phyloP scores from a whole-genome alignment of 1,140 invertebrate genomes.

The Drosophila micromelanica region DNA sequence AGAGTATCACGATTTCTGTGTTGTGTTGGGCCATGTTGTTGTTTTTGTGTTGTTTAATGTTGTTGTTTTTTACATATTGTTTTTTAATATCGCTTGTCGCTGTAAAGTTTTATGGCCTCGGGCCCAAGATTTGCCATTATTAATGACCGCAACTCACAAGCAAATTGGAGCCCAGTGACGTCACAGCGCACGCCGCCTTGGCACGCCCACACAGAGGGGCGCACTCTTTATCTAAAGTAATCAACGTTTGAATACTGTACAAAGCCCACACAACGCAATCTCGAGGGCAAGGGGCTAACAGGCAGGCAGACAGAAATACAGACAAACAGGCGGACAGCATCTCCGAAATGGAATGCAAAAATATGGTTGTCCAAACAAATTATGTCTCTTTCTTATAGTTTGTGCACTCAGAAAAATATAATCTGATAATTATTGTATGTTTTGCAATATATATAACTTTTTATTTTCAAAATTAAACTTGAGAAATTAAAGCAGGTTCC shows the following conservation, averaged over 20 bases:
- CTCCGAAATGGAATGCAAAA: slow-evolving; percentile 48
- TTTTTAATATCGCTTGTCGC: slow-evolving; percentile 18
- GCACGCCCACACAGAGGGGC: slow-evolving; percentile 25
- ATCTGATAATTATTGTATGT: no score
- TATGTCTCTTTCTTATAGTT: background rate
- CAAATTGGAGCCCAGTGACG: slow-evolving; percentile 59
- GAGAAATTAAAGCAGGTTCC: no score
- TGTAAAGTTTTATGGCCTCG: slow-evolving; percentile 46
- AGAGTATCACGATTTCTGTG: slow-evolving; percentile 2
- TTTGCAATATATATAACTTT: no score
- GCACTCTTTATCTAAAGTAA: slow-evolving; percentile 45
- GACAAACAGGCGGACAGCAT: slow-evolving; percentile 11
- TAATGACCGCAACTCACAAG: slow-evolving; percentile 61
- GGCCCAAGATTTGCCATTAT: slow-evolving; percentile 58
- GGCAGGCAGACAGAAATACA: background rate
- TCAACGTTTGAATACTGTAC: slow-evolving; percentile 38
- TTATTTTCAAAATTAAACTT: no score
- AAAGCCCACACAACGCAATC: slow-evolving; percentile 57
- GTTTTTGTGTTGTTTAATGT: slow-evolving; percentile 8
- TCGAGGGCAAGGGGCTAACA: slow-evolving; percentile 1
- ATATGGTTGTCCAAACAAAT: slow-evolving; percentile 29
- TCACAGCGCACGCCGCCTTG: slow-evolving; percentile 32
- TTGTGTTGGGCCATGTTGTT: background rate
- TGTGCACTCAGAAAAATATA: no score
- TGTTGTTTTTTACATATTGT: slow-evolving; percentile 9